Evolutionary conservation across 2,888 invertebrate species (phyloP).

Genomic region (Elegia similella): DNA sequence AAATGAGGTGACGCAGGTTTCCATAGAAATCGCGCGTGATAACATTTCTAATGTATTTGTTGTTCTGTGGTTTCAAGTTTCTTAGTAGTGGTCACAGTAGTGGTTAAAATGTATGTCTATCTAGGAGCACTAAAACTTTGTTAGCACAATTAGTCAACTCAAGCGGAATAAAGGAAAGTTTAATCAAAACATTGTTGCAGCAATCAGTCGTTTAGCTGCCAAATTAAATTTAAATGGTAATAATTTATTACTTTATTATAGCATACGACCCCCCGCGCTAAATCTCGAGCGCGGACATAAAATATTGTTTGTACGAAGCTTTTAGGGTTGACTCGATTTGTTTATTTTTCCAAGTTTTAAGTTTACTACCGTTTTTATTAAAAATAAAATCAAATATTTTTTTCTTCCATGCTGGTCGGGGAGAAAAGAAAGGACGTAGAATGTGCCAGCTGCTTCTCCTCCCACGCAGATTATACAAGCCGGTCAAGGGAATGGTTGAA

Average conservation of each 20-base stretch:
- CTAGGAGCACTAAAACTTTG: background rate
- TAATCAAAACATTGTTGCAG: conserved; percentile 66
- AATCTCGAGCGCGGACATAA: conserved; percentile 71
- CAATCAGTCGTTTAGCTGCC: conserved; percentile 69
- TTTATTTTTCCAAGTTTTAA: background rate
- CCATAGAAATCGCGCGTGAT: too few species aligned
- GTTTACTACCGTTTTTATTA: too few species aligned
- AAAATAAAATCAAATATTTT: too few species aligned
- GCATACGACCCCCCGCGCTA: conserved; percentile 66
- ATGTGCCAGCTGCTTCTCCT: too few species aligned
- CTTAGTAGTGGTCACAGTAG: background rate
- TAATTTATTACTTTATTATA: conserved; percentile 78
- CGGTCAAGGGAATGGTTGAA: too few species aligned
- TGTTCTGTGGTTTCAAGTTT: background rate
- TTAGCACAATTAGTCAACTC: background rate
- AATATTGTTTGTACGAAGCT: conserved; percentile 66
- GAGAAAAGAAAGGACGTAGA: too few species aligned
- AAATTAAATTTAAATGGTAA: conserved; percentile 79
- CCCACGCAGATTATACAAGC: too few species aligned
- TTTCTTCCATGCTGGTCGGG: too few species aligned
- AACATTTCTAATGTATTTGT: too few species aligned
- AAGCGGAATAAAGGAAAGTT: conserved; percentile 46
- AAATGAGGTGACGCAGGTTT: too few species aligned
- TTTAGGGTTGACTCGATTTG: conserved; percentile 15
- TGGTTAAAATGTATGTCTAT: too few species aligned